These are phyloP conservation scores for Paraplagusia blochii DNA, from an alignment of 2,113 vertebrate genomes.

Conservation along the genomic window DNA sequence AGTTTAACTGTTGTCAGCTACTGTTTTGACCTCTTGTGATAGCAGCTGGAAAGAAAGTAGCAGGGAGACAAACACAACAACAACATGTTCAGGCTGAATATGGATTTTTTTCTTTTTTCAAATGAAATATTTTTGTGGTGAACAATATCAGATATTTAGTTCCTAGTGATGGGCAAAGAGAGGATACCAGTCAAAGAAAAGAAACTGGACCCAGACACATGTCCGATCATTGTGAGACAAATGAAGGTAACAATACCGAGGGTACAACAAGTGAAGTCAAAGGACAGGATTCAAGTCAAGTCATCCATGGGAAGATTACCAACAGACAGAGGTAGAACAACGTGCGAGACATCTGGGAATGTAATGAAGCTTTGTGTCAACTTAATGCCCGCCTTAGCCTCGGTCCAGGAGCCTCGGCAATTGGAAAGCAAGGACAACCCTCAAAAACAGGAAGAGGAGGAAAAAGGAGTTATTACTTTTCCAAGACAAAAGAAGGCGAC, in stretches of 20 bases:
- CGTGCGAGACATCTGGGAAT: constrained; percentile 20
- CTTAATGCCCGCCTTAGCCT: constrained; percentile 54
- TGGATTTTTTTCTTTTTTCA: neutral
- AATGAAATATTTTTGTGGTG: too few species aligned
- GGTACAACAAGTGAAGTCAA: constrained; percentile 25
- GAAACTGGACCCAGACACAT: constrained; percentile 5
- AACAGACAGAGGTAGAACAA: neutral
- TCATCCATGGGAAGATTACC: neutral
- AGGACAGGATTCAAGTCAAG: constrained; percentile 14
- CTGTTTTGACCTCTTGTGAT: constrained; percentile 14
- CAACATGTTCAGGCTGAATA: neutral
- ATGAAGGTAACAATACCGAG: constrained; percentile 17
- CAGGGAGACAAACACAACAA: neutral
- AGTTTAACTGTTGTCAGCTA: constrained; percentile 26
- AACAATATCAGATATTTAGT: too few species aligned
- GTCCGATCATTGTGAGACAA: constrained; percentile 20
- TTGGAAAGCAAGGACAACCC: neutral
- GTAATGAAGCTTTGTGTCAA: constrained; percentile 53
- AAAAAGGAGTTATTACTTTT: neutral
- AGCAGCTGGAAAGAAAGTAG: constrained; percentile 4
- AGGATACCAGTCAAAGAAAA: constrained; percentile 14
- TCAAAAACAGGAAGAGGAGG: neutral
- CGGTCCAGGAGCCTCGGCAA: constrained; percentile 26
- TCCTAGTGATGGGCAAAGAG: constrained; percentile 23
- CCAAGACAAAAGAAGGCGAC: neutral